Conservation (phyloP, 2,113 vertebrate genomes). For the Dipodomys stephensi region DNA sequence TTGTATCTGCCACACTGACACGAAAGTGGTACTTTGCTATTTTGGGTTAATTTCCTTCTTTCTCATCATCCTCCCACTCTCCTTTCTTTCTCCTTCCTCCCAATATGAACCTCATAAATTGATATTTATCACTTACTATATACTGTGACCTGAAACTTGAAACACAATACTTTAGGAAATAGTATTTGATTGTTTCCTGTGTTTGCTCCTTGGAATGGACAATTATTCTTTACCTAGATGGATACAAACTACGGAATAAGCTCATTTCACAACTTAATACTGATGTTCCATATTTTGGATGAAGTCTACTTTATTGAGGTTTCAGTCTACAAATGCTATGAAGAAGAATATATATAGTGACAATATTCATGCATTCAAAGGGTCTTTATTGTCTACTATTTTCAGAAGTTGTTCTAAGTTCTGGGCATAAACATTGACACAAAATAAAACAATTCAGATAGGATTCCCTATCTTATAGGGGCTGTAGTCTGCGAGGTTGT, state of each 20-base stretch:
- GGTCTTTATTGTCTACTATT: not conserved
- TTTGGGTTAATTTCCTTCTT: not conserved
- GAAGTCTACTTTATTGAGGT: not conserved
- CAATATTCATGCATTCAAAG: not conserved
- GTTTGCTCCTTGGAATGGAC: not conserved
- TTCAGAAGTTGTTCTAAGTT: not conserved
- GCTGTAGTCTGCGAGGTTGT: not conserved
- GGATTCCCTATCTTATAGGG: not conserved
- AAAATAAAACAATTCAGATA: not conserved
- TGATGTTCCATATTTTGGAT: not conserved
- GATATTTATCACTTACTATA: not conserved
- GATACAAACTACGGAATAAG: not conserved
- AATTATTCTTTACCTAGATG: not conserved
- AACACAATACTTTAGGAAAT: not conserved
- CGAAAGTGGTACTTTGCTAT: not conserved
- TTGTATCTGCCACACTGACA: not conserved
- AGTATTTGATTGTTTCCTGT: not conserved
- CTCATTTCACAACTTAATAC: not conserved
- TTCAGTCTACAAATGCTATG: slow-evolving; percentile 16
- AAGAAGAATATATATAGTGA: not conserved
- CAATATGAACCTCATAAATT: not conserved
- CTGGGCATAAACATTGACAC: not conserved
- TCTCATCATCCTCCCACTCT: too few relatives aligned
- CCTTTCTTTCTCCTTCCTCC: not conserved
- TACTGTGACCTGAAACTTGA: not conserved